Base-by-base conservation (phyloP, 2,888 invertebrate genomes). In the Thalpophila matura region DNA sequence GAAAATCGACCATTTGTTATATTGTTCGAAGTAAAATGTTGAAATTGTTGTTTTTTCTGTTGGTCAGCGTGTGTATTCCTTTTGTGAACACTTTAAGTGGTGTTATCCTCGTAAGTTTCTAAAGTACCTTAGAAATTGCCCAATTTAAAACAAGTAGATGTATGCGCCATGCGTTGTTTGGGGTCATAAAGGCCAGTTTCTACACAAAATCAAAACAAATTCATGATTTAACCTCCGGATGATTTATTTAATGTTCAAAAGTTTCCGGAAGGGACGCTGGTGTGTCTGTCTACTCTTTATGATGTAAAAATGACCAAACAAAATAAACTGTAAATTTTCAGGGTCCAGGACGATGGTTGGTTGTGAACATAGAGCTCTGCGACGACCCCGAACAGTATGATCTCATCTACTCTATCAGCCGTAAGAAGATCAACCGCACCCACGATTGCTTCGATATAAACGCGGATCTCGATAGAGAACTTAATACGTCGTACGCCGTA, bases 311-410 rank as follows among this genome's bases (percentile, higher is more conserved):
- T n/a, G n/a, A n/a, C n/a, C n/a, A n/a, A 10, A 24, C 1, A 3
- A 14, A 27, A 5, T 47, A 14, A 20, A 35, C 37, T 0, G 6
- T 9, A 14, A 0, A 10, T 12, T n/a, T 31, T 1, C 49, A 74
- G 74, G 74, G 74, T 6, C 45, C 61, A 18, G 74, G 74, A 22
- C 20, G 26, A 12, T 74, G 77, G 77, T 10, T 63, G n/a, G 67
- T 76, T 5, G n/a, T 55, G 10, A 51, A 71, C 45, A 1, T 67
- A 10, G 1, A 0, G 7, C 0, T 0, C 0, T 74, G 74, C 35
- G 63, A 71, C 0, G 27, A 76, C 20, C 27, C 33, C 0, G 76
- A 75, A 0, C 43, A 67, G 9, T 76, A 59, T 16, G 24, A 50
- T 6, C 0, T 53, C 1, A 0, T 0, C 0, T 2, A 26, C 1